Evolutionary conservation across 2,888 invertebrate species (phyloP), one percentile per base, ranked within the genome.

Genomic region (Andrena praecox): DNA sequence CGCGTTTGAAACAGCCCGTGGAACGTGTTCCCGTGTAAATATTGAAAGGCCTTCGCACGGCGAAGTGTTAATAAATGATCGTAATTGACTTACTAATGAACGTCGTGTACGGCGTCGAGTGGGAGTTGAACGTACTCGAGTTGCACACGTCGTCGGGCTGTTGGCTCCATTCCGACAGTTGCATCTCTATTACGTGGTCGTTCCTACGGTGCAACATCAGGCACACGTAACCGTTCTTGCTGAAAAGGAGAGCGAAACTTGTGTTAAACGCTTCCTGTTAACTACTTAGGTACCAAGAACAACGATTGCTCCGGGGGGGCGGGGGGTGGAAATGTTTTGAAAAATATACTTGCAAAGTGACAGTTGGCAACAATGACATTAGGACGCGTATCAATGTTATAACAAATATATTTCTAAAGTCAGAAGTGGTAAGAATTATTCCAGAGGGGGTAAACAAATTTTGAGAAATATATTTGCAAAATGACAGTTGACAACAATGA

Each of bases 151-250:
- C 96, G 86, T 96, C 96, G 10, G 96, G 95, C 77, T 91, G 91
- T 68, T 92, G 91, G 78, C 92, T 92, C 93, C 93, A 93, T 77
- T 90, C 89, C 75, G 96, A 96, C 90, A 96, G 95, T 91, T 96
- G 96, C 89, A 97, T 95, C 94, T 97, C 97, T 87, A 97, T 96
- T 63, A 97, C 96, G 89, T 96, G 95, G 77, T 95, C 95, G 87
- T 96, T 96, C 75, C 97, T 95, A 64, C 96, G 96, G 93, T 96
- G 95, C 93, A 97, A 96, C 85, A 95, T 95, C 94, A 97, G 96
- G 93, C 97, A 97, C 33, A 96, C 96, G 93, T 96, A 97, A 0
- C 97, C 97, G 24, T 97, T 97, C 90, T 96, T 96, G 90, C 97
- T 97, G 95, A 0, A 94, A 95, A 64, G 56, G 54, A 62, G 78